Base-by-base conservation (phyloP, 2,797 vertebrate genomes). In the Myotis pilosus region DNA sequence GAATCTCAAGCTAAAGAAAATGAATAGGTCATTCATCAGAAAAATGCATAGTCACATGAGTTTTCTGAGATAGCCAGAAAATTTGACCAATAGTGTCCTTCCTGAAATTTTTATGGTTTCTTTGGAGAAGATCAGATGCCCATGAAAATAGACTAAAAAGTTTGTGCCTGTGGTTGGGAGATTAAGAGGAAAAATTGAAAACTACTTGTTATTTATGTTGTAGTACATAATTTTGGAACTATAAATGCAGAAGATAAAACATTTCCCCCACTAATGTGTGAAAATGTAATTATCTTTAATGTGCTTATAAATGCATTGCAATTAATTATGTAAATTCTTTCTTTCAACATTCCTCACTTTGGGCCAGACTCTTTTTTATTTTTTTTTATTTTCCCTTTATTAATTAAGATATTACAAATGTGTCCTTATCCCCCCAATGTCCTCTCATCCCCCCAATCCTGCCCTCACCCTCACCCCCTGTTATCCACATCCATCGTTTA, bases 101-200 rank as follows among this genome's bases (percentile, higher is more conserved):
- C 78, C 49, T 87, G 15, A 93, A 90, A 83, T 17, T 57, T 57
- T 89, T 76, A 64, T 76, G 30, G 2, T 75, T 93, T 88, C 12
- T 90, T 95, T 92, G 44, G 47, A 69, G 11, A 78, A 91, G 36
- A 5, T n/a, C 47, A 88, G 15, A 83, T 80, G 30, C 22, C 62
- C 83, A 91, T 94, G 75, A 92, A 96, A 92, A 88, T 13, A 93
- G 44, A 87, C 33, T 95, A 84, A 84, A 93, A 83, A 86, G 93
- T 5, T 81, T 94, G 90, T 79, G 49, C 10, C 49, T 41, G 2
- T 94, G 47, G 20, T 38, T 91, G 47, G 13, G 36, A 90, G 83
- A 86, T 82, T n/a, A 95, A 84, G 90, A 79, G 66, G 30, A 80
- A 88, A 94, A 71, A n/a, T 60, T 4, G 36, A 44, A 91, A 82